Evolutionary conservation across 2,888 invertebrate genomes (phyloP), one percentile per base, ranked within the genome.

Genomic region (Caenorhabditis sp.): DNA sequence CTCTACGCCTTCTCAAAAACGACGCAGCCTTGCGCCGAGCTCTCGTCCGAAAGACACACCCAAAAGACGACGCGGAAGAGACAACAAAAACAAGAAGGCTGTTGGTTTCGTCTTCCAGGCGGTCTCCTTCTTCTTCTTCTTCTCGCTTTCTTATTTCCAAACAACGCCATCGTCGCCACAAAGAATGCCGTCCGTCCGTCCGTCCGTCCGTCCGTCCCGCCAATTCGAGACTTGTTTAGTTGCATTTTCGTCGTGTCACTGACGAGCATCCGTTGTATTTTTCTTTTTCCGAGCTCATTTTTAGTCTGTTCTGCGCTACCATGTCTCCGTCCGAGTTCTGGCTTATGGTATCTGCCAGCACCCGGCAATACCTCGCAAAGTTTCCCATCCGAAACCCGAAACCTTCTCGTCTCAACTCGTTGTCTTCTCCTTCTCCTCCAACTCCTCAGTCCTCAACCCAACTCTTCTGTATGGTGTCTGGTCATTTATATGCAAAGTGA

Each of bases 401-500:
- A 6, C 40, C 2, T 40, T 13, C 13, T 40, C 53, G 26, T 67
- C 35, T 18, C 47, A n/a, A n/a, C n/a, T n/a, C n/a, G n/a, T n/a
- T n/a, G n/a, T 40, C 32, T 32, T 32, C 32, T 32, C 5, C 22
- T 18, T 9, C 15, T 53, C 51, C 35, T 51, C 32, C 22, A 20
- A 51, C 22, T 22, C 24, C 24, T 13, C 26, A 68, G 56, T 20
- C 22, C 50, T n/a, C 22, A 53, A 53, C 53, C 24, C 53, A 15
- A 22, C 9, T 53, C 15, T 9, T 18, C 18, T 18, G 47, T 47
- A 47, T 60, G 74, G 55, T 74, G 56, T 74, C 50, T 74, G 74
- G 65, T 60, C 74, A 72, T 72, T 64, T 64, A 58, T 72, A 64
- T 74, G 74, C 74, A 74, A 74, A 74, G 65, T 65, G 74, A 74